Base-by-base conservation (phyloP, 2,113 vertebrate species). In the Anoplopoma fimbria region DNA sequence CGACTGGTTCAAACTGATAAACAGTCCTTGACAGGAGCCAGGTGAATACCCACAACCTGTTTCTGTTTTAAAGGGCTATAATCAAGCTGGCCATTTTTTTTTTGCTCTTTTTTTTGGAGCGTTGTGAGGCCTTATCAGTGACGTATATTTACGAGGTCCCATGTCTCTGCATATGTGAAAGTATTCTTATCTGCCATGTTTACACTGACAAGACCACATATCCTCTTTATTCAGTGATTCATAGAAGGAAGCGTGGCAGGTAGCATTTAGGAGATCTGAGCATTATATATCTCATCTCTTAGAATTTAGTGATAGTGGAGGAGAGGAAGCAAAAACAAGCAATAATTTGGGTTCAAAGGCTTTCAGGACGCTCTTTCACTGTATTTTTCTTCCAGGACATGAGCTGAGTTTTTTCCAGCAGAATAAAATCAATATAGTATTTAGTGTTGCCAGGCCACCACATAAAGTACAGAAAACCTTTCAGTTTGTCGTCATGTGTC, bases 161-260 rank as follows among this genome's bases (percentile, higher is more conserved):
- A 78, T 60, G n/a, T 77, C n/a, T 58, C 77, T 79, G 82, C 77
- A 85, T 23, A 79, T 86, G 77, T 83, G 69, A 77, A 82, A 33
- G 25, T 47, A 69, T 68, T 82, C 55, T 77, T 82, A 79, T 84
- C 75, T 82, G 69, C 45, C 15, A 73, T 34, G 31, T 77, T 81
- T 77, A 68, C 53, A 38, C 64, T 68, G 85, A 68, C 69, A 47
- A 29, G 69, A 27, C 58, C 38, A 49, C 38, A 65, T 57, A 49
- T 75, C 47, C 31, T 80, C 69, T 68, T 74, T 31, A 78, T 65
- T 82, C 51, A 49, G 53, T 75, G 58, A 81, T 82, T 69, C 58
- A 70, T 40, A 0, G 58, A 0, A 19, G 9, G 53, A 55, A 29
- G 21, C 29, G 51, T n/a, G 45, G 45, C 45, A 17, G 57, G 47